A percentile compares a stretch with the other conserved stretches of the same genome.
These are phyloP conservation scores for Notiomystis cincta DNA, from an alignment of 2,113 vertebrate species.

Conservation along the genomic window DNA sequence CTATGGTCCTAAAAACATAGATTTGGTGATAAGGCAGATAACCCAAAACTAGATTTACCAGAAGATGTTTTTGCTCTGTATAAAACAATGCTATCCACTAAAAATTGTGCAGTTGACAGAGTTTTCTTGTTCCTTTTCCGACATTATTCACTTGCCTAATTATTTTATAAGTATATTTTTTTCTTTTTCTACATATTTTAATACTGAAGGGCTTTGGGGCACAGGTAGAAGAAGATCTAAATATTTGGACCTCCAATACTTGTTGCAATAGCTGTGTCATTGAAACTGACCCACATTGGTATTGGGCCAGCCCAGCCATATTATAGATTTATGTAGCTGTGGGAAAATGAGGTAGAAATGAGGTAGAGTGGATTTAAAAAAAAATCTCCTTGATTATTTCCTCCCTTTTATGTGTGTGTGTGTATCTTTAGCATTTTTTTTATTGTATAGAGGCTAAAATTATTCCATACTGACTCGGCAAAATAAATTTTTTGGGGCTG, in stretches of 20 bases:
- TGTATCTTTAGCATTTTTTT: neutral
- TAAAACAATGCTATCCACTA: neutral
- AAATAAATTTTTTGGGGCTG: neutral
- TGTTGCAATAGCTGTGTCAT: neutral
- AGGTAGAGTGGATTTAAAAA: neutral
- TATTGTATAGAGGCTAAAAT: neutral
- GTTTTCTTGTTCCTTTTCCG: neutral
- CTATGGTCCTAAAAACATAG: neutral
- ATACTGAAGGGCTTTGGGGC: neutral
- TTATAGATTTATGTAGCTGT: neutral
- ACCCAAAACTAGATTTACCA: neutral
- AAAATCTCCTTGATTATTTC: neutral
- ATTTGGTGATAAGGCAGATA: neutral
- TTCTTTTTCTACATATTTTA: neutral
- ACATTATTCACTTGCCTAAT: neutral
- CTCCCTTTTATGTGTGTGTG: rapidly evolving
- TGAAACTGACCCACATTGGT: neutral
- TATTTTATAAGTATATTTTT: neutral
- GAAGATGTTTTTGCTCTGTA: neutral
- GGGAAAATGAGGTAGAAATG: neutral
- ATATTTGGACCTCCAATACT: neutral
- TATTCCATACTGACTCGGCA: neutral
- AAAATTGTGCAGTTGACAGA: neutral
- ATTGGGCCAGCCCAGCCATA: neutral
- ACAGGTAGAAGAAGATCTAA: neutral